Conservation (phyloP, 1,140 invertebrate species). For the Tetramorium alpestre region DNA sequence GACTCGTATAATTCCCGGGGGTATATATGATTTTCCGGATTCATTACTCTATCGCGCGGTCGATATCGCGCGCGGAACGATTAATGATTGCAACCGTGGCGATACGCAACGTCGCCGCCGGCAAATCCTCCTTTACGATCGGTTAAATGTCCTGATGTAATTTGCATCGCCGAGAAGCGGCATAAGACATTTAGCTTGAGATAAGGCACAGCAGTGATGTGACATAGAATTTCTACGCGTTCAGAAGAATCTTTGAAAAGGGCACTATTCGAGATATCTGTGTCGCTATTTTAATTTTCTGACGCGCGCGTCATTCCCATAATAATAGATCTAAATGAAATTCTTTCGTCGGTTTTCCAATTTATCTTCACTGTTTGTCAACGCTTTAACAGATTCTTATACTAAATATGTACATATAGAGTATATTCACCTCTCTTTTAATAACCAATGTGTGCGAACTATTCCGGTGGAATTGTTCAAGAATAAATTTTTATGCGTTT, state of each 20-base stretch:
- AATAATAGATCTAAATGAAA: no score
- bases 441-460: no score
- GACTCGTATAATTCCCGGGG: background rate
- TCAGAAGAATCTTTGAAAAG: background rate
- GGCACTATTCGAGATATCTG: background rate
- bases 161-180: conserved; percentile 10
- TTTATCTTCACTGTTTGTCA: background rate
- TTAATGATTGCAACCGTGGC: conserved; percentile 6
- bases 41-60: conserved; percentile 15
- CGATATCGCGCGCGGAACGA: conserved; percentile 16
- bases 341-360: no score
- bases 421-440: no score
- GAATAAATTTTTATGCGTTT: no score
- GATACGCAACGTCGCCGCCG: background rate
- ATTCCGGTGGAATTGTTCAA: no score
- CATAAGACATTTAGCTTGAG: background rate
- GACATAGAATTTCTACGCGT: background rate
- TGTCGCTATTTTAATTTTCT: background rate
- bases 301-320: no score
- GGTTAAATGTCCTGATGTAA: conserved; percentile 29
- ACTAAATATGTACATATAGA: background rate
- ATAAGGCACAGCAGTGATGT: background rate
- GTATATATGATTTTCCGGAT: conserved; percentile 24
- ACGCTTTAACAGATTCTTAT: background rate
- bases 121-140: conserved; percentile 51